These are phyloP conservation scores for Romanogobio albipinnatus DNA, from an alignment of 2,113 vertebrate genomes.

Conservation along the genomic window DNA sequence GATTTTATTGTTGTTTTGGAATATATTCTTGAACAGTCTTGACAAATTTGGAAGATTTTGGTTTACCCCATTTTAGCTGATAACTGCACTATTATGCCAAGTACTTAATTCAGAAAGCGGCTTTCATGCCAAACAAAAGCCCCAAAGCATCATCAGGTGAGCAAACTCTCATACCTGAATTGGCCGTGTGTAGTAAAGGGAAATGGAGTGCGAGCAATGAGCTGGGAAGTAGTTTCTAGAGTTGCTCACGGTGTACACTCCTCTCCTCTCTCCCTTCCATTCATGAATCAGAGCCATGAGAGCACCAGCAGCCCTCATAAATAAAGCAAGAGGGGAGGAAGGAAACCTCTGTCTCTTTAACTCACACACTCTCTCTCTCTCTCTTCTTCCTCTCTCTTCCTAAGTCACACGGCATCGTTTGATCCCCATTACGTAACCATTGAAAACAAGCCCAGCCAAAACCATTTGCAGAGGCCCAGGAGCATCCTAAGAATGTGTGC, in stretches of 20 bases:
- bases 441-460: slow-evolving; percentile 59
- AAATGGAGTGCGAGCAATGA: neutral
- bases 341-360: slow-evolving; percentile 31
- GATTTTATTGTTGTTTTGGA: neutral
- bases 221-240: neutral
- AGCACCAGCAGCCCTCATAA: slow-evolving; percentile 75
- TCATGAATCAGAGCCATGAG: slow-evolving; percentile 77
- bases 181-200: neutral
- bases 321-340: slow-evolving; percentile 74
- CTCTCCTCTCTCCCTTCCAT: slow-evolving; percentile 68
- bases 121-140: neutral
- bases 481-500: slow-evolving; percentile 56
- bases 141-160: neutral
- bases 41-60: neutral
- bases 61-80: neutral
- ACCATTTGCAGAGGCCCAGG: slow-evolving; percentile 60
- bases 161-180: neutral
- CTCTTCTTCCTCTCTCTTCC: slow-evolving; percentile 65
- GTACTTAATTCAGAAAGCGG: neutral
- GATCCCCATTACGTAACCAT: slow-evolving; percentile 65
- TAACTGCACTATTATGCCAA: neutral
- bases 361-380: slow-evolving; percentile 6
- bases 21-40: neutral
- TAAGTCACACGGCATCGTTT: slow-evolving; percentile 70
- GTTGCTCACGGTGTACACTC: neutral